Base-by-base conservation (phyloP, 2,797 vertebrate genomes). In the Falco rusticolus region DNA sequence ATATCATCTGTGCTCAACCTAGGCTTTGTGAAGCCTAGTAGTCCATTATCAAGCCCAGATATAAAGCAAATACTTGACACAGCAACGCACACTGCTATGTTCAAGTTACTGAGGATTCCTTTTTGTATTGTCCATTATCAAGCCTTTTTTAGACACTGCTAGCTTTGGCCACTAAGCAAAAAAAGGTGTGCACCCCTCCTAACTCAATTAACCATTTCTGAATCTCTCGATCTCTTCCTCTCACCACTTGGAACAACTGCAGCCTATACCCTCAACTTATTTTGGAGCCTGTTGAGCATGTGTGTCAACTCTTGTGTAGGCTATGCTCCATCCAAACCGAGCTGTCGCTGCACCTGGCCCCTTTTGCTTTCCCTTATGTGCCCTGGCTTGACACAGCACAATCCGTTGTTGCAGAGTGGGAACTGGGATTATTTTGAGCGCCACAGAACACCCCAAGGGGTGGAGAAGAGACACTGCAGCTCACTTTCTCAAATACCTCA, bases 161-260 rank as follows among this genome's bases (percentile, higher is more conserved):
- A 75, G 25, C 29, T 79, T 54, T 82, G 65, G 33, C 21, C 56
- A 72, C n/a, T 47, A 69, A 65, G 14, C 33, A 69, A 57, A 85
- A 81, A 84, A 64, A 22, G 0, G 1, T 1, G 2, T 13, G 3
- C 47, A 68, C 10, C 16, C 26, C 21, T 69, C 45, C 10, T 31
- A 79, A 26, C 4, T 22, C 51, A 76, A 68, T 50, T 74, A 48
- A 66, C 6, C 5, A 28, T 25, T 92, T 95, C 18, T 82, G 5
- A 31, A 29, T 57, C 34, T 5, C 5, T 61, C 45, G 63, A 51
- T 87, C 10, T 66, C 26, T 84, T 78, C 11, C 15, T 19, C 33
- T 82, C 29, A 54, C 7, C 17, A 34, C 15, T 8, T 65, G 9
- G 18, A 84, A 86, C 24, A 56, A 56, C 53, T 66, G 61, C 47